Evolutionary conservation across 2,113 vertebrate species (phyloP).

Genomic region (Phalacrocorax brasilianus): DNA sequence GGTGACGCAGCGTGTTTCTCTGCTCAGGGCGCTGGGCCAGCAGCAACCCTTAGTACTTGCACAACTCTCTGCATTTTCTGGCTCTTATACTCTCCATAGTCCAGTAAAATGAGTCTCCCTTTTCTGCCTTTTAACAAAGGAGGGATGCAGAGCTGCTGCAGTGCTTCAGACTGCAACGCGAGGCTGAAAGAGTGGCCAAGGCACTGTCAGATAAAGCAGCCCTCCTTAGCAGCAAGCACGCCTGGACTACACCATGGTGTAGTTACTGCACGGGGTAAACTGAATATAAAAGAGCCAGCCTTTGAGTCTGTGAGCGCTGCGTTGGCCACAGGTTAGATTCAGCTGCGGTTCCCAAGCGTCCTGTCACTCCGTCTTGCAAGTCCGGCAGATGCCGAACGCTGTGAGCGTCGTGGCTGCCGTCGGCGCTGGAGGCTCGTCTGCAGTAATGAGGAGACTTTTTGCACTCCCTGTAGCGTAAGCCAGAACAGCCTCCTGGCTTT

Average conservation of each 20-base stretch:
- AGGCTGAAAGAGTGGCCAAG: not conserved
- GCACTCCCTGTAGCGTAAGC: not conserved
- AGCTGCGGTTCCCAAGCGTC: not conserved
- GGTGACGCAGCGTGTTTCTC: not conserved
- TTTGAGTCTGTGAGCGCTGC: not conserved
- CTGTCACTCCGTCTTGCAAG: not conserved
- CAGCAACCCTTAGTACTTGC: not conserved
- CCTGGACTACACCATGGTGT: too few relatives aligned
- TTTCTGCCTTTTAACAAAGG: not conserved
- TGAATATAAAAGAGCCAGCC: not conserved
- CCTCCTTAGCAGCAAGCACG: not conserved
- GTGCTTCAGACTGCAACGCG: fast-evolving
- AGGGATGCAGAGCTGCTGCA: not conserved
- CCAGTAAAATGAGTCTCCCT: not conserved
- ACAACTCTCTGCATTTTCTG: not conserved
- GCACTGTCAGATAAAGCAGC: fast-evolving
- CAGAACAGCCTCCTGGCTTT: not conserved
- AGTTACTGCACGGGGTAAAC: not conserved
- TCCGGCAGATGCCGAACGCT: too few relatives aligned
- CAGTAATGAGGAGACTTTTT: not conserved
- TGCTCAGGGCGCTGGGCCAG: not conserved
- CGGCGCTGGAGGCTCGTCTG: not conserved
- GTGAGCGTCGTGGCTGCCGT: not conserved
- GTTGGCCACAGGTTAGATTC: not conserved
- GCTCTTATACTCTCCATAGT: not conserved